A percentile compares a stretch with the other conserved stretches of the same genome.
phyloP scores from a whole-genome alignment of 2,888 invertebrate species.

The Drosophila neutralis region DNA sequence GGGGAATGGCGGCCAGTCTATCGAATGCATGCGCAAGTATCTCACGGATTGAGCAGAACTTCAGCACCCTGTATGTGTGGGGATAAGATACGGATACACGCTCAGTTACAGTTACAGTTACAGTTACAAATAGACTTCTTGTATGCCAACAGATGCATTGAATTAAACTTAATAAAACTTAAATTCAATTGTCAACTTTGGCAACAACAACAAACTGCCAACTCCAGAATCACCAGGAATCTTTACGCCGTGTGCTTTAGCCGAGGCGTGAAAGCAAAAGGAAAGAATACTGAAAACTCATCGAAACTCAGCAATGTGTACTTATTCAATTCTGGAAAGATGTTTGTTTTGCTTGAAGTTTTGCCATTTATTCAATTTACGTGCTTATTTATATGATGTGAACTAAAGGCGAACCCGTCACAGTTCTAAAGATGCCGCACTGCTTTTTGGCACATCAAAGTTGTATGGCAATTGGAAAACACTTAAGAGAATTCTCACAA shows the following conservation, averaged over 20 bases:
- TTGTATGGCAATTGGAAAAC: not conserved
- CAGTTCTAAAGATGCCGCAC: not conserved
- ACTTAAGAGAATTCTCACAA: not conserved
- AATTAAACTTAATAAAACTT: constrained; percentile 49
- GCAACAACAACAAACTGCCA: not conserved
- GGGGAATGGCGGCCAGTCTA: constrained; percentile 80
- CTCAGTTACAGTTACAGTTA: constrained; percentile 6
- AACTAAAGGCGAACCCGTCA: not conserved
- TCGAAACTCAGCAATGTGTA: not conserved
- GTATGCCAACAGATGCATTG: constrained; percentile 20
- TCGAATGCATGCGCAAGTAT: constrained; percentile 83
- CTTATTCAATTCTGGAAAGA: constrained; percentile 37
- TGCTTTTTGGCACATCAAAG: not conserved
- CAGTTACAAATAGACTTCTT: constrained; percentile 1
- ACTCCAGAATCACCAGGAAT: constrained; percentile 1
- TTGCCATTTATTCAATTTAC: not conserved
- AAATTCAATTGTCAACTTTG: constrained; percentile 21
- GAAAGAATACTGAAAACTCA: constrained; percentile 14
- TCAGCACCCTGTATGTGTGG: constrained; percentile 82
- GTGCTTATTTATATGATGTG: not conserved
- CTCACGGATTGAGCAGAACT: constrained; percentile 84
- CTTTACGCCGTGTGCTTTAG: not conserved
- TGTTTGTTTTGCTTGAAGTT: not conserved
- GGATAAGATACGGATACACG: not conserved
- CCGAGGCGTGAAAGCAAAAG: not conserved